phyloP scores from a whole-genome alignment of 2,888 invertebrate genomes.

The Magallana nippona region DNA sequence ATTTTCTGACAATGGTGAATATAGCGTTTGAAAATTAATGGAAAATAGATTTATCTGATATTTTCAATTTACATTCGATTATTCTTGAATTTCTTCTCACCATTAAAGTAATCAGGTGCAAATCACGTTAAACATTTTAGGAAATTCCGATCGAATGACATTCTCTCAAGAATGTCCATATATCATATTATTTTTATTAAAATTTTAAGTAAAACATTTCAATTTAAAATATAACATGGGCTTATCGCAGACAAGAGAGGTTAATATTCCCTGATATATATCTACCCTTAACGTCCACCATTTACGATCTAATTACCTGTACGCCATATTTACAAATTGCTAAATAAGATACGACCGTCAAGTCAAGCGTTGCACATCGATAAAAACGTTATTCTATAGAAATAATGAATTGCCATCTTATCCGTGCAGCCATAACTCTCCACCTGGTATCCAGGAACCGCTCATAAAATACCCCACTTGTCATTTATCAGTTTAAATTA shows the following conservation, averaged over 20 bases:
- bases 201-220: slow-evolving; percentile 15
- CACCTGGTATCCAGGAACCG: slow-evolving; percentile 21
- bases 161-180: not conserved
- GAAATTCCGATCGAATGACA: slow-evolving; percentile 20
- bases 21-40: too few species aligned
- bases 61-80: too few species aligned
- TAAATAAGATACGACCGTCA: slow-evolving; percentile 6
- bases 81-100: too few species aligned
- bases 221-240: slow-evolving; percentile 5
- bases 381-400: slow-evolving; percentile 28
- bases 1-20: too few species aligned
- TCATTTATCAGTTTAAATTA: slow-evolving; percentile 35
- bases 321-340: slow-evolving; percentile 31
- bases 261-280: slow-evolving; percentile 12
- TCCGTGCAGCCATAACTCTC: not conserved
- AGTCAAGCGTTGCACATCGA: slow-evolving; percentile 32
- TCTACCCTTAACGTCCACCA: slow-evolving; percentile 4
- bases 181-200: slow-evolving; percentile 6
- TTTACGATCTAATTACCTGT: slow-evolving; percentile 19
- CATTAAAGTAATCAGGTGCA: too few species aligned
- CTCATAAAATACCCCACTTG: slow-evolving; percentile 30
- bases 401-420: slow-evolving; percentile 30
- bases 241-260: not conserved
- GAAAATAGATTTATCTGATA: not conserved
- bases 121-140: too few species aligned